Evolutionary conservation across 2,797 vertebrate species (phyloP).

Genomic region (Diplodus sargus): DNA sequence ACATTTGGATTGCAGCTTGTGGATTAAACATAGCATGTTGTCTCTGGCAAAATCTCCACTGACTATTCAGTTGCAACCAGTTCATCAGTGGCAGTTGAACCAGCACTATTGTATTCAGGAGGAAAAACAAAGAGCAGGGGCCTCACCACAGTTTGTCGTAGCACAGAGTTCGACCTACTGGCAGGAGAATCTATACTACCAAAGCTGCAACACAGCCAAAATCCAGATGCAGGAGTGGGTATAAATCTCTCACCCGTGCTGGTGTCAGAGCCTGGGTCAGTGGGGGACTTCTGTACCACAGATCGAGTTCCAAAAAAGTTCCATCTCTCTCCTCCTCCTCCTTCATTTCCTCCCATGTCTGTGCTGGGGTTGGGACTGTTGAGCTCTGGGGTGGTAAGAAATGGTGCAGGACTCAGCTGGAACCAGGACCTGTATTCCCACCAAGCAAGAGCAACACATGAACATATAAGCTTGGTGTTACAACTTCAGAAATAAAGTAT

Average conservation of each 20-base stretch:
- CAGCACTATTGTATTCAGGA: constrained; percentile 7
- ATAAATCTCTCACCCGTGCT: constrained; percentile 71
- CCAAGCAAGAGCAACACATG: constrained; percentile 13
- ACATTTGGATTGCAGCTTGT: not conserved
- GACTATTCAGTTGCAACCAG: not conserved
- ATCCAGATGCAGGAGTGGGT: not conserved
- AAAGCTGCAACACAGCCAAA: not conserved
- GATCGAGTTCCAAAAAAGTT: constrained; percentile 83
- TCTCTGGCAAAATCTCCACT: not conserved
- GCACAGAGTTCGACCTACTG: not conserved
- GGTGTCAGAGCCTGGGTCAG: constrained; percentile 84
- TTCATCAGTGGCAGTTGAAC: not conserved
- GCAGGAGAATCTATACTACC: not conserved
- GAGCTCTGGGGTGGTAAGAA: constrained; percentile 70
- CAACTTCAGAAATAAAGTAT: not conserved
- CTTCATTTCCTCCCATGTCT: constrained; percentile 85
- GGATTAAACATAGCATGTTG: not conserved
- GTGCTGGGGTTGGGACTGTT: constrained; percentile 43
- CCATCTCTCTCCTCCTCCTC: constrained; percentile 83
- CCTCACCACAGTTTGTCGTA: not conserved
- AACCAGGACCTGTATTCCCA: constrained; percentile 81
- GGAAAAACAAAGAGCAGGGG: not conserved
- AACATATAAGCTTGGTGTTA: constrained; percentile 6
- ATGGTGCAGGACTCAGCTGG: constrained; percentile 74
- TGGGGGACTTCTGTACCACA: constrained; percentile 84